phyloP scores from a whole-genome alignment of 2,888 invertebrate genomes.

The Caenorhabditis plicata region DNA sequence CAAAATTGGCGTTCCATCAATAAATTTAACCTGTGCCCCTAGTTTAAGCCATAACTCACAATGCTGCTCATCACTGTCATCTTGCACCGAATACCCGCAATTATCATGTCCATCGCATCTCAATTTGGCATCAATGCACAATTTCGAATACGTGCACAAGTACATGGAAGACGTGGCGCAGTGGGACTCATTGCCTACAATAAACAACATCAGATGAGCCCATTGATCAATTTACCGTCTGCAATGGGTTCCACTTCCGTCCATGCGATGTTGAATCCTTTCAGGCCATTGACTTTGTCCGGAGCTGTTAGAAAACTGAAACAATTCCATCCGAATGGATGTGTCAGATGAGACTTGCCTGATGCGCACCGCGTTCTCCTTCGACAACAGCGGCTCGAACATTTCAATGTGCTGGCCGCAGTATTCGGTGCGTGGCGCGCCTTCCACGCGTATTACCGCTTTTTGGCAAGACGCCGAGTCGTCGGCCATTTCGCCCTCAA shows the following conservation, averaged over 20 bases:
- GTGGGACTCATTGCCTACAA: conserved; percentile 66
- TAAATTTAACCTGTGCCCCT: no score
- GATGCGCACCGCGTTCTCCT: conserved; percentile 34
- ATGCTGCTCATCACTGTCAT: conserved; percentile 75
- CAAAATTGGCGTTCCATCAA: no score
- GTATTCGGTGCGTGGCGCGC: conserved; percentile 34
- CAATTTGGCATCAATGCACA: conserved; percentile 79
- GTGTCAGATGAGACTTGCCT: conserved; percentile 6
- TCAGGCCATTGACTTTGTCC: conserved; percentile 63
- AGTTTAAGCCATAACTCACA: conserved; percentile 41
- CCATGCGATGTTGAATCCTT: conserved; percentile 65
- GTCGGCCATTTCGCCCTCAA: conserved; percentile 76
- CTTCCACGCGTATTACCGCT: conserved; percentile 40
- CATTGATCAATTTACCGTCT: no score
- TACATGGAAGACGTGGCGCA: conserved; percentile 70
- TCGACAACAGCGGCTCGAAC: conserved; percentile 27
- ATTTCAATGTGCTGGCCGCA: conserved; percentile 38
- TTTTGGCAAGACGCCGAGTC: conserved; percentile 47
- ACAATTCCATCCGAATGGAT: neutral
- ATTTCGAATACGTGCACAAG: conserved; percentile 75
- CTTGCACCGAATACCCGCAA: conserved; percentile 76
- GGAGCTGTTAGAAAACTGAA: conserved; percentile 63
- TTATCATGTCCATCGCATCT: conserved; percentile 70
- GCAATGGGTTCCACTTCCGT: conserved; percentile 62
- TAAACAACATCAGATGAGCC: conserved; percentile 6